phyloP scores from a whole-genome alignment of 2,888 invertebrate genomes.

The Rhamnusium bicolor region DNA sequence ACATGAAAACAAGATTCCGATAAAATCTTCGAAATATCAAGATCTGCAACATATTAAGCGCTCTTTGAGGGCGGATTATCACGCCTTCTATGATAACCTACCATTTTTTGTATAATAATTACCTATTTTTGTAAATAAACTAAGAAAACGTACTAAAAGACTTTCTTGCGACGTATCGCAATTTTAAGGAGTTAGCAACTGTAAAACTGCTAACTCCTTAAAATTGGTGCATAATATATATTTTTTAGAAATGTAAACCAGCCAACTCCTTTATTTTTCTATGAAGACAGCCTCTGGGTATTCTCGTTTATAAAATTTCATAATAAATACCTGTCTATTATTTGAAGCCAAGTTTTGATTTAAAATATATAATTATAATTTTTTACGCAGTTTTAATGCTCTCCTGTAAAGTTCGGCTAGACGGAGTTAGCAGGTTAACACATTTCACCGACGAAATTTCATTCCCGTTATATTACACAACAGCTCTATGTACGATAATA shows the following conservation, averaged over 20 bases:
- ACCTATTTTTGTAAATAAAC: too few species aligned
- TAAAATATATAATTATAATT: not conserved
- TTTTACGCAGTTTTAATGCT: not conserved
- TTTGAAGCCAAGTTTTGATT: not conserved
- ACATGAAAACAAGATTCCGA: constrained; percentile 12
- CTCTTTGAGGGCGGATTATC: constrained; percentile 8
- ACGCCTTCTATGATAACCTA: constrained; percentile 15
- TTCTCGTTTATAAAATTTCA: not conserved
- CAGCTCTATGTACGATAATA: too few species aligned
- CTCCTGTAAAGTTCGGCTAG: not conserved
- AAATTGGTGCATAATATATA: too few species aligned
- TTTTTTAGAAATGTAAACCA: too few species aligned
- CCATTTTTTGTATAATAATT: not conserved
- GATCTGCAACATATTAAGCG: constrained; percentile 10
- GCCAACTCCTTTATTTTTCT: too few species aligned
- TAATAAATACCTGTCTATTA: not conserved
- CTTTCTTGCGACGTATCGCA: too few species aligned
- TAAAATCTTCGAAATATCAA: constrained; percentile 10
- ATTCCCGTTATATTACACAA: too few species aligned
- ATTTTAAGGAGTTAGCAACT: too few species aligned
- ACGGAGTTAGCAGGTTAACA: too few species aligned
- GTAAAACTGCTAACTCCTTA: too few species aligned
- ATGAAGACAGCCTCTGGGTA: not conserved
- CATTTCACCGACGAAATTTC: too few species aligned
- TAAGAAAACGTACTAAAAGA: too few species aligned